These are phyloP conservation scores for Mellivora capensis DNA, from an alignment of 2,113 vertebrate species.

Conservation along the genomic window DNA sequence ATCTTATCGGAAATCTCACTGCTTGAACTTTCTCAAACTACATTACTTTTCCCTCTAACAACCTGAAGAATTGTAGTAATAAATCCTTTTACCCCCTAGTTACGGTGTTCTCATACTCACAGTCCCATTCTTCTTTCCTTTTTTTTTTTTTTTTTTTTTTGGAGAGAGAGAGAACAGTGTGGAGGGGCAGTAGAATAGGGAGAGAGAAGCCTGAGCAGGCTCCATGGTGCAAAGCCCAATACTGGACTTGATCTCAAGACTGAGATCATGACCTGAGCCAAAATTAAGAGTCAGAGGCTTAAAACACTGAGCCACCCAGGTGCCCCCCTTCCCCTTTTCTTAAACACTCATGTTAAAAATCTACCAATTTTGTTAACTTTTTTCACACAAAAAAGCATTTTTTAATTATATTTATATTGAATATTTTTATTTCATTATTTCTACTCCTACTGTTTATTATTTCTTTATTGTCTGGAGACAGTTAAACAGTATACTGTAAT, in stretches of 20 bases:
- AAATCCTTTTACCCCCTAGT: not conserved
- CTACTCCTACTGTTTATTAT: not conserved
- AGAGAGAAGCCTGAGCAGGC: not conserved
- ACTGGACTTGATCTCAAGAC: not conserved
- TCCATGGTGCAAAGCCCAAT: not conserved
- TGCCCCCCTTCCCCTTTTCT: not conserved
- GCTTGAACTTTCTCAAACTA: not conserved
- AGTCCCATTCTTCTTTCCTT: not conserved
- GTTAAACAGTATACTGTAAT: not conserved
- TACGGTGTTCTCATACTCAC: not conserved
- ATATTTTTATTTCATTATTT: not conserved
- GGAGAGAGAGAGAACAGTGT: too few relatives aligned
- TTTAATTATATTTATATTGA: not conserved
- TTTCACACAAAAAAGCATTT: not conserved
- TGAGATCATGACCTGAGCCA: not conserved
- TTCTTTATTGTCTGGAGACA: not conserved
- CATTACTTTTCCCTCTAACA: not conserved
- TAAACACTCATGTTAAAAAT: not conserved
- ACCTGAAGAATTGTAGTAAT: not conserved
- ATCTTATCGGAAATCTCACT: not conserved
- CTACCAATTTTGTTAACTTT: not conserved
- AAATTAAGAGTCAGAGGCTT: not conserved
- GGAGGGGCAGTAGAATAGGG: not conserved
- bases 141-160: not conserved
- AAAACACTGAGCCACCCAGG: not conserved